Evolutionary conservation across 2,113 vertebrate species (phyloP), one percentile per base, ranked within the genome.

Genomic region (Lepisosteus oculatus): DNA sequence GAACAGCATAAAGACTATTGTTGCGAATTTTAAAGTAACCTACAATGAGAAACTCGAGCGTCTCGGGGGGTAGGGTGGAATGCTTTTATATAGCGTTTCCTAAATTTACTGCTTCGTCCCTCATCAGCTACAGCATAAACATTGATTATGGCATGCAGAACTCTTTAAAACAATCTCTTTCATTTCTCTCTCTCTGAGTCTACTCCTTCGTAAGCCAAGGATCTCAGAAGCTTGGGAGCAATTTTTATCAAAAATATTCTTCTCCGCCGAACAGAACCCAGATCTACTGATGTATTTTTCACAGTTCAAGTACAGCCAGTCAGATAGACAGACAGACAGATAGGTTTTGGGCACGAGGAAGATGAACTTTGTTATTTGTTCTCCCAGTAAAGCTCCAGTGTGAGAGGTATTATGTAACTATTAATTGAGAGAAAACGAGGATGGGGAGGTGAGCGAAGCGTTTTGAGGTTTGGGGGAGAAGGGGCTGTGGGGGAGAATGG

Each of bases 61-160:
- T 82, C 79, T 82, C 76, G 69, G 74, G 83, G 66, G 81, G 84
- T 73, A 75, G 74, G 14, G 61, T 6, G 47, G 83, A 90, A 88
- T 80, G 78, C 76, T 77, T 84, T 70, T 70, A 74, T 83, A 83
- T 73, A 83, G 86, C 83, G 85, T 83, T 87, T 83, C 81, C 43
- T 9, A 71, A 66, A 83, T 83, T 55, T 77, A 79, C 73, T 76
- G 65, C 78, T 80, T 79, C 73, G 80, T 76, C 78, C 76, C 80
- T 86, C 81, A 77, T 83, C 76, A 81, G 83, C 73, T 65, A 7
- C 55, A 73, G 72, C 54, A 75, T 80, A 79, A 84, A 85, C 82
- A 82, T 67, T 3, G 70, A 67, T 45, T 69, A 65, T 8, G 56
- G 73, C 76, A 74, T 72, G 72, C 83, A 65, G 76, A 77, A 68